Base-by-base conservation (phyloP, 2,113 vertebrate species). In the Oenanthe oenanthe region DNA sequence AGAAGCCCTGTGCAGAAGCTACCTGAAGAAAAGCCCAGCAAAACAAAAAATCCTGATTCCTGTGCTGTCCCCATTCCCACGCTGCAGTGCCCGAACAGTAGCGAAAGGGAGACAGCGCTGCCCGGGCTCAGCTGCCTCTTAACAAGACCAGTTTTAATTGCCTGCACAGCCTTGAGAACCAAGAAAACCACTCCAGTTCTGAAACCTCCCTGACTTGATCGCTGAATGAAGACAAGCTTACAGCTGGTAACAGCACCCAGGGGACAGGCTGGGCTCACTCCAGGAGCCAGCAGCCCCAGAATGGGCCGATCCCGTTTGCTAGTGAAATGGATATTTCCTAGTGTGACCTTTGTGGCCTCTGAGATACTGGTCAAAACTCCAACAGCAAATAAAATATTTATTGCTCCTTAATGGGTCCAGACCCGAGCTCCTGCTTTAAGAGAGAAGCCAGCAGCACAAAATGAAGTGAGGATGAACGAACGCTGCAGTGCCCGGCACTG, bases 21-120 rank as follows among this genome's bases (percentile, higher is more conserved):
- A 70, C 95, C 76, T 84, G 91, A 74, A 88, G 76, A 80, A 73
- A 76, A 92, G n/a, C 54, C 54, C 47, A 11, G 21, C 28, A 31
- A 53, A 67, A 62, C 25, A 36, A 61, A 54, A 66, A 45, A 5
- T 15, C n/a, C 21, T 17, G 8, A 16, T 60, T 62, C 26, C 34
- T 1, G 1, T 4, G 8, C 65, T 13, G 3, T 47, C 53, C 58
- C 43, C 5, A 0, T 75, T 73, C 66, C 53, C 61, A 29, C 1
- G 0, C 60, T 2, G 3, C 7, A 2, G 61, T 21, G 40, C 34
- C 34, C 0, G 3, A 42, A 19, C 14, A 45, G 67, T 1, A 2
- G 32, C 0, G 5, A 74, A 47, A 66, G 3, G 14, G 50, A 81
- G 12, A n/a, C 28, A 8, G 57, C 2, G 0, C n/a, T 65, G 67